Conservation (phyloP, 2,888 invertebrate genomes). For the Phyto melanocephala region DNA sequence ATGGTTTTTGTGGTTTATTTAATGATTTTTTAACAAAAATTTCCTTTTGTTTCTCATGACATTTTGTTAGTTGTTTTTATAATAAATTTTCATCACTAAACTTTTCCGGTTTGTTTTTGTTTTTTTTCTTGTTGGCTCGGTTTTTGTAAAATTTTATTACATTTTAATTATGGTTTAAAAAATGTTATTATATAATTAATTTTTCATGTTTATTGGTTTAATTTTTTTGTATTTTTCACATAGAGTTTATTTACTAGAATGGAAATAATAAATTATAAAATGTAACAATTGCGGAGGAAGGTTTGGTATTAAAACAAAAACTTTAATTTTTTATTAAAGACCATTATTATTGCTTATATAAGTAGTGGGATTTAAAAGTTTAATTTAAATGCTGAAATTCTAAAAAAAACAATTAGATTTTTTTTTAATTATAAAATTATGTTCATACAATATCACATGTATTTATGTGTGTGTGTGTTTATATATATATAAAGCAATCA, state of each 20-base stretch:
- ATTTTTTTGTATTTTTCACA: conserved; percentile 8
- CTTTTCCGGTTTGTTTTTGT: neutral
- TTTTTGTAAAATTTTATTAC: conserved; percentile 67
- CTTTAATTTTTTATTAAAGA: neutral
- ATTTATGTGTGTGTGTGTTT: too few species aligned
- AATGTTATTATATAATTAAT: conserved; percentile 67
- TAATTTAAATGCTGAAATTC: too few species aligned
- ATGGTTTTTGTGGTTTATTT: conserved; percentile 43
- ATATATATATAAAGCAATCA: too few species aligned
- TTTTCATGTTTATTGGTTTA: conserved; percentile 33
- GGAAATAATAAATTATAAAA: neutral
- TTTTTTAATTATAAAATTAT: too few species aligned
- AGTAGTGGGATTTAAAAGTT: neutral
- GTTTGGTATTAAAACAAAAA: neutral
- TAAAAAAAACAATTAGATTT: too few species aligned
- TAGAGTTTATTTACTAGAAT: neutral
- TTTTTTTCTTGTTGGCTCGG: neutral
- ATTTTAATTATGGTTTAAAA: conserved; percentile 67
- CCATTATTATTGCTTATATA: neutral
- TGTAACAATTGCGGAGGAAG: too few species aligned
- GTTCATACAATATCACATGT: too few species aligned
- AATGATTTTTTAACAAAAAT: neutral
- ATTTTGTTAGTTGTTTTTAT: conserved; percentile 27
- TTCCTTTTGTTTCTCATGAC: conserved; percentile 24
- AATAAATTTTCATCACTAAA: conserved; percentile 17